These are phyloP conservation scores for Euura saliciscinereae DNA, from an alignment of 1,140 invertebrate species.

Conservation along the genomic window DNA sequence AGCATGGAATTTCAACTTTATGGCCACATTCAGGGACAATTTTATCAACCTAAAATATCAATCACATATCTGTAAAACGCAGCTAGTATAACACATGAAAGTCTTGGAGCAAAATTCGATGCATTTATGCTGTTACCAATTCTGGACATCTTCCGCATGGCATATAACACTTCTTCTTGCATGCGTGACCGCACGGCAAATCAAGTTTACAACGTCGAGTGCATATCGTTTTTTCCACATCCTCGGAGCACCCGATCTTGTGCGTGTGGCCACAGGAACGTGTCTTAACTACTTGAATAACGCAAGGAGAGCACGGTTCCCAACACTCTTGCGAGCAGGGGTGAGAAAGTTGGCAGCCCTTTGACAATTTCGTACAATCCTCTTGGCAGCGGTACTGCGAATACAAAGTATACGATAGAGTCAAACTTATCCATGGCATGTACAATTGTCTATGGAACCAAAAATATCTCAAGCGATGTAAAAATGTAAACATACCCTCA, in stretches of 20 bases:
- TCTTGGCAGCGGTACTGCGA: slow-evolving; percentile 29
- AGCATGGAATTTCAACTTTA: slow-evolving; percentile 23
- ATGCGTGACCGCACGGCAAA: slow-evolving; percentile 33
- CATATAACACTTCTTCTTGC: slow-evolving; percentile 23
- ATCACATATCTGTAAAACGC: not conserved
- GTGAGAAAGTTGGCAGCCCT: slow-evolving; percentile 41
- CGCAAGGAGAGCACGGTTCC: slow-evolving; percentile 61
- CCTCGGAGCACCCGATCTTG: slow-evolving; percentile 23
- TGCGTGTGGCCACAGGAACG: slow-evolving; percentile 55
- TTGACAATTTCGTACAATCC: slow-evolving; percentile 24
- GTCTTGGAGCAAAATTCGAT: too few species aligned
- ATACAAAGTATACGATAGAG: not conserved
- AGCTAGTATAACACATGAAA: too few species aligned
- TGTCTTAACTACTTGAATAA: slow-evolving; percentile 52
- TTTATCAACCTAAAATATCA: slow-evolving; percentile 26
- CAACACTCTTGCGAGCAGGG: slow-evolving; percentile 57
- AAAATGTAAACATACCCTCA: slow-evolving; percentile 18
- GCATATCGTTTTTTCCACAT: slow-evolving; percentile 20
- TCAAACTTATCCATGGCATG: not conserved
- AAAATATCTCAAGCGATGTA: not conserved
- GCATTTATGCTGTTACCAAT: not conserved
- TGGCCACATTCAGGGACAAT: slow-evolving; percentile 29
- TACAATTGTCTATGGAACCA: not conserved
- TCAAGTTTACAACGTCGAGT: slow-evolving; percentile 19
- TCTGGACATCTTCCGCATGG: slow-evolving; percentile 24